Conservation (phyloP, 2,888 invertebrate species). For the Labia minor region DNA sequence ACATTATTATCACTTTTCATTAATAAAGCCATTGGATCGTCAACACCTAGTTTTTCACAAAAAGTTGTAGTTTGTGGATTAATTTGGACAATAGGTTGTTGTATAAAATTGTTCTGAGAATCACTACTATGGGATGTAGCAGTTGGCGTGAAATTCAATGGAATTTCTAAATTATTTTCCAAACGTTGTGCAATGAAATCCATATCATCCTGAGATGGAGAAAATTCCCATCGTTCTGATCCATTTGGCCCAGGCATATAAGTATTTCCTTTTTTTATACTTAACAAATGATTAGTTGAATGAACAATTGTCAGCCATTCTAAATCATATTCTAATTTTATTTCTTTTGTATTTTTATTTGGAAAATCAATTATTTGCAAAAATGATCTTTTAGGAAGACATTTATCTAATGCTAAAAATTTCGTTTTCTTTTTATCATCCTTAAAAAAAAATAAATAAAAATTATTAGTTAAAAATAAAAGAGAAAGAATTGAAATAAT, state of each 20-base stretch:
- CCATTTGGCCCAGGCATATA: conserved; percentile 76
- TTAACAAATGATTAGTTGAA: conserved; percentile 78
- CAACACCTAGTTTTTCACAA: conserved; percentile 49
- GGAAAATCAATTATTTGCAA: conserved; percentile 59
- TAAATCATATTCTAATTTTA: conserved; percentile 64
- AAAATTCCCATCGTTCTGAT: conserved; percentile 57
- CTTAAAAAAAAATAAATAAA: conserved; percentile 24
- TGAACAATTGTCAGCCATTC: conserved; percentile 88
- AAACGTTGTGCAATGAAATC: conserved; percentile 51
- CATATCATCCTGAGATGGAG: conserved; percentile 64
- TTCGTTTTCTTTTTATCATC: conserved; percentile 46
- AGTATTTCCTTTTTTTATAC: conserved; percentile 52
- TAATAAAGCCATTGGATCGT: conserved; percentile 65
- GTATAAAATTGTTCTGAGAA: conserved; percentile 41
- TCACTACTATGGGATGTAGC: conserved; percentile 48
- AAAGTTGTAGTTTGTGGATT: conserved; percentile 42
- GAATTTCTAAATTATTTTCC: conserved; percentile 54
- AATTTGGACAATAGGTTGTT: conserved; percentile 47
- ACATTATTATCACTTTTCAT: conserved; percentile 26
- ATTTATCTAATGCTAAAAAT: conserved; percentile 94
- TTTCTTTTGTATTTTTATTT: conserved; percentile 44
- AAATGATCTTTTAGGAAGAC: conserved; percentile 77
- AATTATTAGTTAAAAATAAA: neutral
- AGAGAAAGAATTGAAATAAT: neutral
- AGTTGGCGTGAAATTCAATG: conserved; percentile 67